Conservation (phyloP, 2,888 invertebrate genomes). For the Druceiella hillmani region DNA sequence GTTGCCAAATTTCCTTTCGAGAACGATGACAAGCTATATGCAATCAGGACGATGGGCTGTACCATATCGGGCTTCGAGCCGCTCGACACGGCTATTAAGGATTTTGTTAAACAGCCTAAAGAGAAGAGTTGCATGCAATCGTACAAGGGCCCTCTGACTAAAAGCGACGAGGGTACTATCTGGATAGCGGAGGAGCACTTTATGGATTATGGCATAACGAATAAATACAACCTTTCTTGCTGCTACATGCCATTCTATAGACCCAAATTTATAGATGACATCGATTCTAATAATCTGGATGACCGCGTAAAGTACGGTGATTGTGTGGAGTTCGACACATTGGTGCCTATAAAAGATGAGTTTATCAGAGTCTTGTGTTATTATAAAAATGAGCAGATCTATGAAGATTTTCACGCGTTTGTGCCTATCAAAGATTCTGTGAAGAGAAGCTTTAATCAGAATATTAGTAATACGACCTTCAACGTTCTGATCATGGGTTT, state of each 20-base stretch:
- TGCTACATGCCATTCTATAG: conserved; percentile 59
- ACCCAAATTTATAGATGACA: conserved; percentile 39
- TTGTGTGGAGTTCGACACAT: conserved; percentile 46
- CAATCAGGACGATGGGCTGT: conserved; percentile 61
- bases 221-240: conserved; percentile 46
- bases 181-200: conserved; percentile 47
- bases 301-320: conserved; percentile 43
- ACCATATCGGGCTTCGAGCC: conserved; percentile 60
- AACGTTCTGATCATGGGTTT: conserved; percentile 79
- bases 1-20: conserved; percentile 26
- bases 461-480: conserved; percentile 30
- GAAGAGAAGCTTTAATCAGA: conserved; percentile 6
- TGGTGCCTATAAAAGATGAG: conserved; percentile 50
- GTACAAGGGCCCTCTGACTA: conserved; percentile 45
- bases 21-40: conserved; percentile 34
- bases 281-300: conserved; percentile 41
- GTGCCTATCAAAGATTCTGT: conserved; percentile 41
- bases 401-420: conserved; percentile 65
- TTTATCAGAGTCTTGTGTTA: conserved; percentile 64
- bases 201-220: conserved; percentile 43
- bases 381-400: conserved; percentile 43
- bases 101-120: conserved; percentile 47
- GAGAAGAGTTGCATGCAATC: conserved; percentile 47
- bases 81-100: conserved; percentile 50
- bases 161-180: conserved; percentile 54